A percentile compares a stretch with the other conserved stretches of the same genome.
Evolutionary conservation across 2,888 invertebrate genomes (phyloP).

Genomic region (Synanthedon andrenaeformis): DNA sequence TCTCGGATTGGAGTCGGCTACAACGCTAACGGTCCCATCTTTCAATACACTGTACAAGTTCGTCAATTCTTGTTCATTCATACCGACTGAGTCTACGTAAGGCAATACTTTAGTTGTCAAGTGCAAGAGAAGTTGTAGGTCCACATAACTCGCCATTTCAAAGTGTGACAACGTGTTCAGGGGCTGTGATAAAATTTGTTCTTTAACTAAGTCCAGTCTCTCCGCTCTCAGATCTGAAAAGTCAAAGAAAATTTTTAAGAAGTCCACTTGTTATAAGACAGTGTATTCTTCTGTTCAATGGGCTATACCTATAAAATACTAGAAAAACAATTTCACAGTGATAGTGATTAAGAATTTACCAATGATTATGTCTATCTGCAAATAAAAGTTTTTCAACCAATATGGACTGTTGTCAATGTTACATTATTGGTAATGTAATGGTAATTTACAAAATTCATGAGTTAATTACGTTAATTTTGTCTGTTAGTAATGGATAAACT

Average conservation of each 20-base stretch:
- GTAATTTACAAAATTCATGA: too few relatives aligned
- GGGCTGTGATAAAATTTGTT: conserved; percentile 74
- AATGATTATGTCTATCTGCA: too few relatives aligned
- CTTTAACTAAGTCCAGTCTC: conserved; percentile 73
- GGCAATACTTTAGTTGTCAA: conserved; percentile 77
- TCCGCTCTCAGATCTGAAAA: conserved; percentile 73
- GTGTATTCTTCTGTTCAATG: neutral
- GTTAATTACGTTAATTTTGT: too few relatives aligned
- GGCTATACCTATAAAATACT: neutral
- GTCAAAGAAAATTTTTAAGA: neutral
- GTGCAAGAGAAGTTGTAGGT: conserved; percentile 75
- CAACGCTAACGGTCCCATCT: conserved; percentile 77
- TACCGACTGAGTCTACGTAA: conserved; percentile 83
- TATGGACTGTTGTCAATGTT: too few relatives aligned
- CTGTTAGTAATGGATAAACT: too few relatives aligned
- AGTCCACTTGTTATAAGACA: neutral
- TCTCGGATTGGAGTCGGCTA: conserved; percentile 83
- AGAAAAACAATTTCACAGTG: neutral
- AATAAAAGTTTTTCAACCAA: too few relatives aligned
- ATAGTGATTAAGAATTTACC: too few relatives aligned
- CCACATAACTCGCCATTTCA: conserved; percentile 89
- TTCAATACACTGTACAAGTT: conserved; percentile 79
- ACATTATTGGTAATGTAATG: too few relatives aligned
- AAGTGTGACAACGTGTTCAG: conserved; percentile 78
- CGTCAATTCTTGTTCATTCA: conserved; percentile 89